phyloP scores from a whole-genome alignment of 2,888 invertebrate genomes.

The Euclidia mi region DNA sequence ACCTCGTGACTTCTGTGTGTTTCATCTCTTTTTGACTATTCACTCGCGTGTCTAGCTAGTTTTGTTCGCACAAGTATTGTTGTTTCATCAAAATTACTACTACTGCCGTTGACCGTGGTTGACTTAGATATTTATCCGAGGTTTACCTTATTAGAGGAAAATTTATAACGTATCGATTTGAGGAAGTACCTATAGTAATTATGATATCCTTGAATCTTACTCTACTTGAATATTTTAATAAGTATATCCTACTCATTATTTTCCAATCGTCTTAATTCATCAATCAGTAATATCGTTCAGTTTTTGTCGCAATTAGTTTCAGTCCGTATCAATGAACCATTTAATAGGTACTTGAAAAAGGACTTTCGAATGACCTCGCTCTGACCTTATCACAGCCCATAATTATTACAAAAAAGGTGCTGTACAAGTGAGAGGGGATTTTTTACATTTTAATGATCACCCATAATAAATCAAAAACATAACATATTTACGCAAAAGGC shows the following conservation, averaged over 20 bases:
- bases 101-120: neutral
- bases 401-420: conserved; percentile 69
- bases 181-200: neutral
- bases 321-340: conserved; percentile 54
- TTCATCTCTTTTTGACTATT: neutral
- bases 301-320: conserved; percentile 47
- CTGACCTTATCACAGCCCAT: conserved; percentile 72
- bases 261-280: conserved; percentile 33
- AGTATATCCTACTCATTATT: neutral
- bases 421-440: conserved; percentile 64
- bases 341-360: conserved; percentile 62
- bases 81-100: neutral
- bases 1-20: conserved; percentile 54
- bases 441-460: conserved; percentile 45
- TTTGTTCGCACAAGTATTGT: neutral
- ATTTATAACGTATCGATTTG: neutral
- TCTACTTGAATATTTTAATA: no score
- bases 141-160: conserved; percentile 4
- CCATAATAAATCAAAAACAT: conserved; percentile 46
- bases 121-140: neutral
- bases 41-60: conserved; percentile 4
- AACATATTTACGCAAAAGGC: neutral
- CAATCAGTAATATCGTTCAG: conserved; percentile 18
- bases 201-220: neutral
- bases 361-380: conserved; percentile 75